A percentile compares a stretch with the other conserved stretches of the same genome.
Conservation (phyloP, 2,888 invertebrate species). For the Laothoe populi region DNA sequence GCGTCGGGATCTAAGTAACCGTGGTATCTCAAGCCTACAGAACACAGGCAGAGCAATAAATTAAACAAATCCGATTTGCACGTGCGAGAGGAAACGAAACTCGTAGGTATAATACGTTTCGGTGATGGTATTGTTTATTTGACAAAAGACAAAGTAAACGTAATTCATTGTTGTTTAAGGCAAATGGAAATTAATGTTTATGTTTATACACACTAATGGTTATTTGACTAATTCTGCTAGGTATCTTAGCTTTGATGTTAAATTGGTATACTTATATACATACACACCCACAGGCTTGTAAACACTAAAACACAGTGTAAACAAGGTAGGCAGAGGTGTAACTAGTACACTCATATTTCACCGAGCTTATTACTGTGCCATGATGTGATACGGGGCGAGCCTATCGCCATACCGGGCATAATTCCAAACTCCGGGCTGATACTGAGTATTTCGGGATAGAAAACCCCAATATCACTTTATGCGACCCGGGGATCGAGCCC, state of each 20-base stretch:
- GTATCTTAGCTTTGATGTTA: neutral
- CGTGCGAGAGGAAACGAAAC: slow-evolving; percentile 65
- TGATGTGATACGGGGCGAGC: too few species aligned
- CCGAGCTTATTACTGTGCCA: too few species aligned
- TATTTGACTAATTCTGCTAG: neutral
- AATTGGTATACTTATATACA: neutral
- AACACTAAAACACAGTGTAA: too few species aligned
- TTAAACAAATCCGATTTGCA: slow-evolving; percentile 83
- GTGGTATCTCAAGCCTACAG: slow-evolving; percentile 63
- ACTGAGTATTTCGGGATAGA: too few species aligned
- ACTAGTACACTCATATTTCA: too few species aligned
- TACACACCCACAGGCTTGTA: too few species aligned
- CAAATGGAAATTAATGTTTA: slow-evolving; percentile 35
- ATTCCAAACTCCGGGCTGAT: too few species aligned
- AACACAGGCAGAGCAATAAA: slow-evolving; percentile 74
- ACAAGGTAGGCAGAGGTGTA: too few species aligned
- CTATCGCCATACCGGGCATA: too few species aligned
- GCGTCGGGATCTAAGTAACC: slow-evolving; percentile 79
- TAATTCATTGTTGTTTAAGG: slow-evolving; percentile 38
- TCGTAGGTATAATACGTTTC: slow-evolving; percentile 60
- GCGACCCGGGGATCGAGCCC: too few species aligned
- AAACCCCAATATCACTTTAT: too few species aligned
- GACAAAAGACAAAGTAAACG: slow-evolving; percentile 56
- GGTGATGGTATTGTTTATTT: slow-evolving; percentile 67
- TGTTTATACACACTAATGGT: slow-evolving; percentile 10